Percentiles rank a stretch among this genome's conserved stretches.
These are phyloP conservation scores for Hippopotamyrus pictus DNA, from an alignment of 2,797 vertebrate genomes.

Conservation along the genomic window DNA sequence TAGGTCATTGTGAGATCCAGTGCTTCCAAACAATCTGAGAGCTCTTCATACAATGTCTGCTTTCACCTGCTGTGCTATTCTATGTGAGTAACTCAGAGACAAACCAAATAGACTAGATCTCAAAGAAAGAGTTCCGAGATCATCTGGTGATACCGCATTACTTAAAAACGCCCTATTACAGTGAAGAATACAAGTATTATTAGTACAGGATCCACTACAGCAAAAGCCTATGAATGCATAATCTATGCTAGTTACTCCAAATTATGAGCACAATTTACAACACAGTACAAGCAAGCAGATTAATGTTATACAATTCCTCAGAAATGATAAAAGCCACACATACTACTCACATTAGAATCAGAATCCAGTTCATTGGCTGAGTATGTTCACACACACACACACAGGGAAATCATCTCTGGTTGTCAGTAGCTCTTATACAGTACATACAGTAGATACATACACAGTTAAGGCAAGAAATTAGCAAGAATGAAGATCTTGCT, in stretches of 20 bases:
- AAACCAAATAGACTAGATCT: not conserved
- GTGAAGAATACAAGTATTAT: not conserved
- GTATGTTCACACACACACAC: not conserved
- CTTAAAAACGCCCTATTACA: not conserved
- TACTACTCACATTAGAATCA: not conserved
- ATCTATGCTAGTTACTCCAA: not conserved
- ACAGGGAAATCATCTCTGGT: not conserved
- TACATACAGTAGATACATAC: not conserved
- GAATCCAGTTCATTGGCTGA: not conserved
- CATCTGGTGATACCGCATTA: not conserved
- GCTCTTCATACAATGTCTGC: not conserved
- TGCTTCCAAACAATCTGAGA: not conserved
- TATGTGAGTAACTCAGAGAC: not conserved
- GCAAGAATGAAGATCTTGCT: not conserved
- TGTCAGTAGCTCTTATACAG: not conserved
- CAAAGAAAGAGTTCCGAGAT: not conserved
- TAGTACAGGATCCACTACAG: not conserved
- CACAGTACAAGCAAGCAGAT: not conserved
- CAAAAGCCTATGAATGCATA: not conserved
- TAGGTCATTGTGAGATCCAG: conserved; percentile 7
- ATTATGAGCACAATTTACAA: not conserved
- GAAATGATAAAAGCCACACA: not conserved
- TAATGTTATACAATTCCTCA: not conserved
- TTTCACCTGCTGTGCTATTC: not conserved
- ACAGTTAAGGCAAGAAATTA: not conserved